These are phyloP conservation scores for Heteromurus nitidus DNA, from an alignment of 2,888 invertebrate genomes.

Conservation along the genomic window DNA sequence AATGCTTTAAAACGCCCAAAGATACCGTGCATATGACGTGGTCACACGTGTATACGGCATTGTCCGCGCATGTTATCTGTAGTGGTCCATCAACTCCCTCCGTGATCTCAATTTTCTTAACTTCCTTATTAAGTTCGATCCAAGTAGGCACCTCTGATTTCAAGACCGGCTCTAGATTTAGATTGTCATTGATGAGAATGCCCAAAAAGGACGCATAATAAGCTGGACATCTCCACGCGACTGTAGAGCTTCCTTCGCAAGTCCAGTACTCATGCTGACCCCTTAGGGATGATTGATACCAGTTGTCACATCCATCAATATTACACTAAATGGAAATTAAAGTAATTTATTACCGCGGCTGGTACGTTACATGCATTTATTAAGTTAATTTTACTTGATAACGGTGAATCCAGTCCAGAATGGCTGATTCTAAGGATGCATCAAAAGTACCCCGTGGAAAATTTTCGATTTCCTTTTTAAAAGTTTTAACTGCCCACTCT, in stretches of 20 bases:
- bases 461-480: slow-evolving; percentile 40
- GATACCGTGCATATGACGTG: slow-evolving; percentile 83
- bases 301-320: slow-evolving; percentile 80
- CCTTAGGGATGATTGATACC: slow-evolving; percentile 82
- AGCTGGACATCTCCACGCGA: slow-evolving; percentile 82
- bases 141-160: slow-evolving; percentile 55
- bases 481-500: slow-evolving; percentile 49
- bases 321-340: slow-evolving; percentile 9
- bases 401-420: slow-evolving; percentile 73
- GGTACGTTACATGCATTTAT: background rate
- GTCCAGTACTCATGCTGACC: slow-evolving; percentile 81
- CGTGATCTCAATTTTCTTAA: slow-evolving; percentile 37
- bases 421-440: slow-evolving; percentile 10
- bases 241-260: slow-evolving; percentile 83
- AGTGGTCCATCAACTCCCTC: slow-evolving; percentile 7
- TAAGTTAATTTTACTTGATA: slow-evolving; percentile 1
- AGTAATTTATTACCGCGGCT: too few species aligned
- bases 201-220: slow-evolving; percentile 64
- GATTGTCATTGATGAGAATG: slow-evolving; percentile 57
- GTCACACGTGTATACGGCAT: slow-evolving; percentile 78
- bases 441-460: slow-evolving; percentile 20
- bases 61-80: slow-evolving; percentile 78
- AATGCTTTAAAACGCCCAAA: slow-evolving; percentile 82
- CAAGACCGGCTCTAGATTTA: slow-evolving; percentile 37
- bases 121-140: slow-evolving; percentile 63